A percentile compares a stretch with the other conserved stretches of the same genome.
Conservation (phyloP, 2,888 invertebrate species). For the Tetropium fuscum region DNA sequence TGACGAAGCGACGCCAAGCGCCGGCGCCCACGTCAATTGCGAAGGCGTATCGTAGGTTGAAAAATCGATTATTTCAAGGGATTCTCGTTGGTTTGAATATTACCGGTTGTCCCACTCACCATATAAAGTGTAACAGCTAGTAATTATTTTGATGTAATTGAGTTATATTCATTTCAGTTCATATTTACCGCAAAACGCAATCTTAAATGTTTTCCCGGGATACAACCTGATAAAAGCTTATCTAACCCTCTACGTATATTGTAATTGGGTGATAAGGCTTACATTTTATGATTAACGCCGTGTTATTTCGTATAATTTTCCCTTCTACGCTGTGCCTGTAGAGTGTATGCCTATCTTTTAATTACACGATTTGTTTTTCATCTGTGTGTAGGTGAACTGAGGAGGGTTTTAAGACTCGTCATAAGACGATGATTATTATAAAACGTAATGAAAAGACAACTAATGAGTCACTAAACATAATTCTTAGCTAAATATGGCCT, state of each 20-base stretch:
- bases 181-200: conserved; percentile 3
- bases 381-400: no score
- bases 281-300: conserved; percentile 5
- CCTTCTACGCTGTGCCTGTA: neutral
- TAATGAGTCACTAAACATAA: no score
- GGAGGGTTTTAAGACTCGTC: no score
- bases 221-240: conserved; percentile 6
- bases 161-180: neutral
- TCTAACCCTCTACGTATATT: conserved; percentile 12
- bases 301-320: conserved; percentile 7
- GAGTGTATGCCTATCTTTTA: no score
- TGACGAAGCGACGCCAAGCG: conserved; percentile 46
- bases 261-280: conserved; percentile 20
- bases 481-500: no score
- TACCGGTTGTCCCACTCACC: conserved; percentile 12
- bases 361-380: no score
- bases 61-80: conserved; percentile 60
- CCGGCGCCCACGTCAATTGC: conserved; percentile 53
- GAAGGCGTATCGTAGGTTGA: conserved; percentile 60
- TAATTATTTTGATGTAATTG: neutral
- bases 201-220: conserved; percentile 17
- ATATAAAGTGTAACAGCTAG: neutral
- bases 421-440: no score
- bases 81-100: conserved; percentile 19
- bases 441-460: no score